These are phyloP conservation scores for Drosophila albomicans DNA, from an alignment of 1,140 invertebrate genomes.

Conservation along the genomic window DNA sequence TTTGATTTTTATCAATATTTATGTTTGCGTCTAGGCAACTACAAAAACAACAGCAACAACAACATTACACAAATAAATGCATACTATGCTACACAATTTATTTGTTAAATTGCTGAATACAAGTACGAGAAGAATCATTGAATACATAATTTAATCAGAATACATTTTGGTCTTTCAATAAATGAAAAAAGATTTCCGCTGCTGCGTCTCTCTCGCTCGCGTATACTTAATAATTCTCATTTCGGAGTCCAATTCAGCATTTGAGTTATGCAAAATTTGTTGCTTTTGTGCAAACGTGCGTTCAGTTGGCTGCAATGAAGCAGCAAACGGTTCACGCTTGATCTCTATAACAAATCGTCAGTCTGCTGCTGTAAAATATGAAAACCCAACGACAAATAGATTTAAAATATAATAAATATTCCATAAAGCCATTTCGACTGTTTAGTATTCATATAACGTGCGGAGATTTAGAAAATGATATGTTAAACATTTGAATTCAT, in stretches of 20 bases:
- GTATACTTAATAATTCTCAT: constrained; percentile 56
- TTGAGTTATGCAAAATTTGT: constrained; percentile 41
- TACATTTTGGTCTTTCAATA: constrained; percentile 44
- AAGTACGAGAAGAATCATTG: constrained; percentile 12
- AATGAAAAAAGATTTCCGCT: constrained; percentile 10
- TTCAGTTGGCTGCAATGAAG: constrained; percentile 67
- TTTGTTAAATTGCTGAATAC: constrained; percentile 19
- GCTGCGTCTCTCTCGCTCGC: constrained; percentile 4
- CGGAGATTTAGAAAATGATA: constrained; percentile 6
- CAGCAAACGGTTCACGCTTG: constrained; percentile 61
- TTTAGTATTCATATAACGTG: constrained; percentile 15
- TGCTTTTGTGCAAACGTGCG: constrained; percentile 68
- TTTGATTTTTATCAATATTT: constrained; percentile 65
- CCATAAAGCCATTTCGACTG: not conserved
- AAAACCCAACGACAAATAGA: constrained; percentile 31
- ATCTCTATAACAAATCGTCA: constrained; percentile 9
- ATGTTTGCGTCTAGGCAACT: constrained; percentile 43
- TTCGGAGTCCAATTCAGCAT: constrained; percentile 6
- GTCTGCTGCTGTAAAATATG: not conserved
- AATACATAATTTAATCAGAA: constrained; percentile 42
- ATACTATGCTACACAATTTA: constrained; percentile 21
- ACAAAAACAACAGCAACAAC: constrained; percentile 5
- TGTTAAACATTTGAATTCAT: constrained; percentile 2
- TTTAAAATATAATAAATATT: constrained; percentile 44
- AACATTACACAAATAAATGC: constrained; percentile 20